These are phyloP conservation scores for Tanypteryx hageni DNA, from an alignment of 2,888 invertebrate genomes.

Conservation along the genomic window DNA sequence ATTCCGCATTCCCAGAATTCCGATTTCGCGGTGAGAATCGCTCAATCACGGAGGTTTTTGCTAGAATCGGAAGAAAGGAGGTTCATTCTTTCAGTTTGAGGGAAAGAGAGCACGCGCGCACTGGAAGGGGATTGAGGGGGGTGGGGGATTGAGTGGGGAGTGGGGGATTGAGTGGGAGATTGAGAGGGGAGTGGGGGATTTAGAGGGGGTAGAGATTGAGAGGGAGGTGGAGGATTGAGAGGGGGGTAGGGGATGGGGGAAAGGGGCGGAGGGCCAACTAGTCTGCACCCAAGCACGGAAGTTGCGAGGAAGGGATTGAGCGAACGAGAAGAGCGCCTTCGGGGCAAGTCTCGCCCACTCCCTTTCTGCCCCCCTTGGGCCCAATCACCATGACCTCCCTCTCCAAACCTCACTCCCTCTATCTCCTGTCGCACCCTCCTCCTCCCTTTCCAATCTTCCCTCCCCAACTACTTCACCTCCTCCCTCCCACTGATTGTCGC, in stretches of 20 bases:
- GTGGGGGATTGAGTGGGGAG: no score
- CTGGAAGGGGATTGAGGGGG: background rate
- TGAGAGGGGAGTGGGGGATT: no score
- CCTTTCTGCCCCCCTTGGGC: background rate
- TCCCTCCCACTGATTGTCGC: slow-evolving; percentile 31
- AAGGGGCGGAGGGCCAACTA: background rate
- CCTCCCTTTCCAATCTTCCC: background rate
- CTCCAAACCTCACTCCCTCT: background rate
- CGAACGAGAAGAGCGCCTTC: background rate
- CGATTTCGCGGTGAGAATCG: slow-evolving; percentile 11
- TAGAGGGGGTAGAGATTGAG: background rate
- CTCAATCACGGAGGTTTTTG: background rate
- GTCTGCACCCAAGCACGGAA: background rate
- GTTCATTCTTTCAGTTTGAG: background rate
- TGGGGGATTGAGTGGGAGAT: no score
- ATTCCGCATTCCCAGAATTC: background rate
- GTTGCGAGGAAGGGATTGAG: background rate
- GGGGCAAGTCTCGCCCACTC: background rate
- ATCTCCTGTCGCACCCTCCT: background rate
- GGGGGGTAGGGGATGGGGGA: no score
- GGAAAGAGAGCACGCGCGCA: background rate
- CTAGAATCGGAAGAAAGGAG: background rate
- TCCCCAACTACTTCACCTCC: background rate
- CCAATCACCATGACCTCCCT: background rate
- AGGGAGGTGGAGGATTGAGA: background rate